Base-by-base conservation (phyloP, 2,113 vertebrate genomes). In the Tautogolabrus adspersus region DNA sequence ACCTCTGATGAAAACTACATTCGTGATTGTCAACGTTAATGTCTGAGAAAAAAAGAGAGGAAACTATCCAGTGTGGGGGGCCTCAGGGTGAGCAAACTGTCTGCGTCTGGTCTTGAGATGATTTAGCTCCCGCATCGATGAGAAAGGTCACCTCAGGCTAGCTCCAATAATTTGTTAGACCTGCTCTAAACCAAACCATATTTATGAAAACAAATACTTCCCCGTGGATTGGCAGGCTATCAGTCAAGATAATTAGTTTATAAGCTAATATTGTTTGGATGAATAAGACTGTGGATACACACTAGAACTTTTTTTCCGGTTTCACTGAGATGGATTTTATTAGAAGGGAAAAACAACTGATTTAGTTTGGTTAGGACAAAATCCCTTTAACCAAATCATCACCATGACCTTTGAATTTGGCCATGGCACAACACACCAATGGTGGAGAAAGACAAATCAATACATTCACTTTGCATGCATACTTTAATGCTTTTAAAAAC, bases 341-440 rank as follows among this genome's bases (percentile, higher is more conserved):
- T 26, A 26, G 54, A 51, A 42, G 46, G 13, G 22, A 46, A 13
- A 54, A 80, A 56, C 15, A 68, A 78, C 73, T 40, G 9, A 69
- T 72, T 77, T 23, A 47, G 54, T 23, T 47, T 58, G 19, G 49
- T 63, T 54, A 44, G 66, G 52, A 66, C 23, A 82, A 68, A 73
- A 22, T 42, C 49, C 10, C 49, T 26, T 70, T 44, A 82, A 58
- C 69, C 56, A 42, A 72, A 86, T 74, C 64, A 83, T 72, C 47
- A 84, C 47, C 65, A 71, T 78, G 84, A 84, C 83, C 72, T 90
- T 91, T 88, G n/a, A 37, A 81, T 74, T 72, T 88, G 68, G 68
- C 7, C 47, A 61, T 47, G 79, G 69, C 47, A 83, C 78, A 83
- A 81, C 63, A 84, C 80, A 74, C 26, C 21, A 57, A 40, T 30